Evolutionary conservation across 2,888 invertebrate species (phyloP).

Genomic region (Bimastos eiseni): DNA sequence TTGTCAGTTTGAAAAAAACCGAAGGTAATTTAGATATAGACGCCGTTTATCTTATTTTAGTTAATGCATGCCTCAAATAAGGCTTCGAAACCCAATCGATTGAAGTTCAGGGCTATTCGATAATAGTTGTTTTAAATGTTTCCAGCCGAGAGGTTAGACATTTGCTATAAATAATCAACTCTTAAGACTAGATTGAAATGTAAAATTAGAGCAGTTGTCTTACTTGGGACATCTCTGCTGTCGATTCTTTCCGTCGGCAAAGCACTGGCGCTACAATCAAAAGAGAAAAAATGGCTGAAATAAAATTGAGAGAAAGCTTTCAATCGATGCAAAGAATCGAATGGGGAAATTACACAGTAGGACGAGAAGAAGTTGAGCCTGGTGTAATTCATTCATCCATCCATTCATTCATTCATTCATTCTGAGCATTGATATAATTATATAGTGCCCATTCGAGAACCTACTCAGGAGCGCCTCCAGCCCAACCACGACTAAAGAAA

Average conservation of each 20-base stretch:
- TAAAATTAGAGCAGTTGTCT: not conserved
- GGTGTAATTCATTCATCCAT: no score
- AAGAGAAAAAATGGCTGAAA: not conserved
- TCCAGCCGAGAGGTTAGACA: not conserved
- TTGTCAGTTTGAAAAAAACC: no score
- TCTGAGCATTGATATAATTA: no score
- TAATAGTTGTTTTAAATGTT: not conserved
- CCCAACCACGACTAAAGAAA: not conserved
- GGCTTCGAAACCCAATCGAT: no score
- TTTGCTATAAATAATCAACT: not conserved
- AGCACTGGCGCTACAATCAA: not conserved
- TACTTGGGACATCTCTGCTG: not conserved
- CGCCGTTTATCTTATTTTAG: no score
- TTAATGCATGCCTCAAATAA: no score
- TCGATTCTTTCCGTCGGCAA: conserved; percentile 13
- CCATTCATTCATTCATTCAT: no score
- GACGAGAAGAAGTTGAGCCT: not conserved
- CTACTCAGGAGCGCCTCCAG: no score
- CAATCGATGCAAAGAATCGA: not conserved
- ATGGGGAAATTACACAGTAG: not conserved
- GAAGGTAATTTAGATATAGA: no score
- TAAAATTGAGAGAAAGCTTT: not conserved
- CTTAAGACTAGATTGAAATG: not conserved
- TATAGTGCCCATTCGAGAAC: no score
- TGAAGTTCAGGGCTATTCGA: no score